Conservation (phyloP, 92 coral and sea anemone species). For the Parazoanthus swiftii region DNA sequence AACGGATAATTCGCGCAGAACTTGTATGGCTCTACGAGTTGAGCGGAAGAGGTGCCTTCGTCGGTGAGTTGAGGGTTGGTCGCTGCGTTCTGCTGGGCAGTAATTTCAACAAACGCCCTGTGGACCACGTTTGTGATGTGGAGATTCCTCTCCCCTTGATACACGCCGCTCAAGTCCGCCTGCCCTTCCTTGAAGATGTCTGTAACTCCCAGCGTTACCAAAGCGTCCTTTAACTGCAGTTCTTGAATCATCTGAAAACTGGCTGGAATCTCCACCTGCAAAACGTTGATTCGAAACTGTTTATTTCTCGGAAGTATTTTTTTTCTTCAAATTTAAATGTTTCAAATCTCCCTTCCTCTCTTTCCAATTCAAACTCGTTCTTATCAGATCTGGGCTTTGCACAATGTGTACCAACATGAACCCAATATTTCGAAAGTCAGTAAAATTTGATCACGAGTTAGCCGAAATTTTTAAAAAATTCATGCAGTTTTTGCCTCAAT, state of each 20-base stretch:
- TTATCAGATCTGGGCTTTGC: too few relatives aligned
- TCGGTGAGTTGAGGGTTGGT: neutral
- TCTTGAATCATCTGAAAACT: slow-evolving; percentile 35
- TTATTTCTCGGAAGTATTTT: neutral
- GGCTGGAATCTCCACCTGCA: slow-evolving; percentile 32
- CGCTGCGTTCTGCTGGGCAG: neutral
- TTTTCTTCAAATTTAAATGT: neutral
- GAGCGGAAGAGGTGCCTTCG: neutral
- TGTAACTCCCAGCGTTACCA: slow-evolving; percentile 13
- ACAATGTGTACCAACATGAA: too few relatives aligned
- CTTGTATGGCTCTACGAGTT: slow-evolving; percentile 1
- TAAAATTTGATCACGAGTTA: too few relatives aligned
- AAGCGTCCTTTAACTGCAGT: neutral
- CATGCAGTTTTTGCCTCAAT: too few relatives aligned
- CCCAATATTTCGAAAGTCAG: too few relatives aligned
- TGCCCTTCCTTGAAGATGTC: slow-evolving; percentile 34
- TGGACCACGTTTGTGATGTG: slow-evolving; percentile 14
- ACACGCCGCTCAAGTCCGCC: slow-evolving; percentile 15
- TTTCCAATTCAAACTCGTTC: too few relatives aligned
- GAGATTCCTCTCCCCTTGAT: slow-evolving; percentile 2
- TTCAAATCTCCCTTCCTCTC: too few relatives aligned
- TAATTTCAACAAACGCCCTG: neutral
- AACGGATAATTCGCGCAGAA: slow-evolving; percentile 26
- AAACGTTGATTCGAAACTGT: neutral
- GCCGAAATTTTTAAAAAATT: too few relatives aligned